Evolutionary conservation across 2,797 vertebrate species (phyloP).

Genomic region (Sebastes cheni): DNA sequence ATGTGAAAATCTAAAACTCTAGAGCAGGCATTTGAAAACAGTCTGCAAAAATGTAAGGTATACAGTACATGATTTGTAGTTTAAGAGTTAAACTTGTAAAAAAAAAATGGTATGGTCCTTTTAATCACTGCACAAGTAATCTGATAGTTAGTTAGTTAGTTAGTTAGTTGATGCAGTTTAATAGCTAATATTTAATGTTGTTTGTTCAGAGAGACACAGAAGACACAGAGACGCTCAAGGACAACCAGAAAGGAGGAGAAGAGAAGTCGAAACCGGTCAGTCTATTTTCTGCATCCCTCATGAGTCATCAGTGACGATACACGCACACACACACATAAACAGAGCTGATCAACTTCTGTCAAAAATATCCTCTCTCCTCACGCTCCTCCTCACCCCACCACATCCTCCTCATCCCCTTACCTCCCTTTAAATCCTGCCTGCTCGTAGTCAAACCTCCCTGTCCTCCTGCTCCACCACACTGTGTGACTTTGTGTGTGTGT

Average conservation of each 20-base stretch:
- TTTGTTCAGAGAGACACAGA: constrained; percentile 58
- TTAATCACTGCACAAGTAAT: neutral
- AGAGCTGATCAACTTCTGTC: constrained; percentile 18
- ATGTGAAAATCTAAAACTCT: neutral
- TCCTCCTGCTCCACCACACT: neutral
- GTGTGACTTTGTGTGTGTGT: constrained; percentile 15
- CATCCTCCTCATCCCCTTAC: constrained; percentile 2
- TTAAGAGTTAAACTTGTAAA: neutral
- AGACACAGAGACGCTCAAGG: constrained; percentile 30
- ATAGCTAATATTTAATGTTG: neutral
- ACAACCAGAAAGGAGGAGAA: constrained; percentile 37
- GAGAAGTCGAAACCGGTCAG: constrained; percentile 54
- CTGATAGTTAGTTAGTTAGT: no score
- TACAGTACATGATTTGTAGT: neutral
- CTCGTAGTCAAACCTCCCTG: neutral
- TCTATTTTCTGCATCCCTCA: constrained; percentile 37
- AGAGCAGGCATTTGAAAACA: neutral
- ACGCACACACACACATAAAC: constrained; percentile 10
- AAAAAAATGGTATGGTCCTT: neutral
- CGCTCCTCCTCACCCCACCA: constrained; percentile 1
- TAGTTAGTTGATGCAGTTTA: neutral
- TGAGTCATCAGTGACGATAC: constrained; percentile 37
- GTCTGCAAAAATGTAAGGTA: neutral
- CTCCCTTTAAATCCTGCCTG: neutral
- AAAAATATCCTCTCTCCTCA: constrained; percentile 7